phyloP scores from a whole-genome alignment of 23 tunicate genomes.

The Clavelina lepadiformis region DNA sequence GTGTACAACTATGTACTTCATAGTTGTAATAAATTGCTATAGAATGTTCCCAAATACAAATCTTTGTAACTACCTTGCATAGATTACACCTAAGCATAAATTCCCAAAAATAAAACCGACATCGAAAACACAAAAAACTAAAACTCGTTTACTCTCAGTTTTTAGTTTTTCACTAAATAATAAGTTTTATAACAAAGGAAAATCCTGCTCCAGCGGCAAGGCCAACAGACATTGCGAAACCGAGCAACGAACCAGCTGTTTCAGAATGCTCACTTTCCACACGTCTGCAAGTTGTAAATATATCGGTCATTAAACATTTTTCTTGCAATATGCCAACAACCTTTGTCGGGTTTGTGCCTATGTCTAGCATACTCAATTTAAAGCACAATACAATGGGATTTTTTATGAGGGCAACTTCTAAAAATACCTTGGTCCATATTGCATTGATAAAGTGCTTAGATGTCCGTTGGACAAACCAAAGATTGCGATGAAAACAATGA shows the following conservation, averaged over 20 bases:
- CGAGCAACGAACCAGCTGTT: slow-evolving; percentile 87
- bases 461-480: slow-evolving; percentile 87
- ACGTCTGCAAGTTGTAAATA: slow-evolving; percentile 20
- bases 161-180: background rate
- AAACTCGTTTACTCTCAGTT: too few species aligned
- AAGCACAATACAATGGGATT: too few species aligned
- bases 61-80: too few species aligned
- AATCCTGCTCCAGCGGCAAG: slow-evolving; percentile 79
- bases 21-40: too few species aligned
- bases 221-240: slow-evolving; percentile 59
- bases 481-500: slow-evolving; percentile 59
- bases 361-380: background rate
- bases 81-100: too few species aligned
- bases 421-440: slow-evolving; percentile 94
- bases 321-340: background rate
- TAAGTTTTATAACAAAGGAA: slow-evolving; percentile 53
- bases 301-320: background rate
- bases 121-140: too few species aligned
- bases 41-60: too few species aligned
- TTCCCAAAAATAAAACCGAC: too few species aligned
- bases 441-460: slow-evolving; percentile 73
- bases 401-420: too few species aligned
- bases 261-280: slow-evolving; percentile 40
- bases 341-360: background rate
- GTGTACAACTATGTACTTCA: too few species aligned